These are phyloP conservation scores for Daphoenositta chrysoptera DNA, from an alignment of 2,113 vertebrate genomes.

Conservation along the genomic window DNA sequence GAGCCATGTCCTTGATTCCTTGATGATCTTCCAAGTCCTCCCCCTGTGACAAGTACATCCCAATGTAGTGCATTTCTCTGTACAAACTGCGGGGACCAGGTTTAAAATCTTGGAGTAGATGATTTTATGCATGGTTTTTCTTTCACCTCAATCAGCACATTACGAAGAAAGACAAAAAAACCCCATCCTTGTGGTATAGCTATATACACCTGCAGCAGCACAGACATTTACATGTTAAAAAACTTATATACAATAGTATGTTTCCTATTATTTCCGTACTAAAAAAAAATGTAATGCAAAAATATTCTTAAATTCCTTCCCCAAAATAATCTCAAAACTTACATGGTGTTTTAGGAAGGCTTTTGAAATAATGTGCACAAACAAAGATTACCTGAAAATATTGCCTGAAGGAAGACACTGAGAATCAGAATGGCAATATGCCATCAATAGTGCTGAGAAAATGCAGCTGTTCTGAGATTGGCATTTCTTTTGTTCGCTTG, in stretches of 20 bases:
- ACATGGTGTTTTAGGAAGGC: slow-evolving; percentile 23
- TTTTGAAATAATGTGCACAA: neutral
- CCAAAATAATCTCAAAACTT: neutral
- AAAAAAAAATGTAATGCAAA: neutral
- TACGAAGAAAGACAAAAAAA: neutral
- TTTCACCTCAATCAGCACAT: neutral
- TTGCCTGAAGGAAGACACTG: neutral
- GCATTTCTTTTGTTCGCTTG: slow-evolving; percentile 7
- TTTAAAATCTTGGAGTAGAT: neutral
- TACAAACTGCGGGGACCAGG: neutral
- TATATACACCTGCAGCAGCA: slow-evolving; percentile 29
- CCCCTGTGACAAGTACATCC: neutral
- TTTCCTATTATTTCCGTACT: neutral
- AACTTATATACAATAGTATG: neutral
- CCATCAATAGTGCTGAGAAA: neutral
- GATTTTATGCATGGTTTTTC: neutral
- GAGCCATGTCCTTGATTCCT: neutral
- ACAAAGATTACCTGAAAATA: slow-evolving; percentile 19
- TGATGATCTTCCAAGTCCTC: neutral
- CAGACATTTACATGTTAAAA: neutral
- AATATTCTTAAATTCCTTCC: neutral
- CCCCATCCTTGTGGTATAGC: neutral
- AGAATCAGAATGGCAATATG: neutral
- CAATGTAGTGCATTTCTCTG: neutral
- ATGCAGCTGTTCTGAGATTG: neutral